Evolutionary conservation across 2,797 vertebrate genomes (phyloP).

Genomic region (Tapera naevia): DNA sequence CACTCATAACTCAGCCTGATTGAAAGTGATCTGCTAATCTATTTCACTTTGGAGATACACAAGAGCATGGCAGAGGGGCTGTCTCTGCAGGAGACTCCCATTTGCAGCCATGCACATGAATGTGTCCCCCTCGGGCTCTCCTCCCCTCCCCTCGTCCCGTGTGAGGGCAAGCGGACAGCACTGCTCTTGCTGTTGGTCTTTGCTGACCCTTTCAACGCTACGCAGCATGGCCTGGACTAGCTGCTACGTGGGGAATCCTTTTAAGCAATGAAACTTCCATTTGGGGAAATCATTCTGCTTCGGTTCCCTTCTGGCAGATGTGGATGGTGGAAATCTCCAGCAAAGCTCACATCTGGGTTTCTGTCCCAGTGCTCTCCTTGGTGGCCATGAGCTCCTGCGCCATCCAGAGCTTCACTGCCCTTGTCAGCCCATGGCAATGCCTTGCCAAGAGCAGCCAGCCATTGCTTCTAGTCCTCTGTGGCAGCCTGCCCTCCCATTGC

Average conservation of each 20-base stretch:
- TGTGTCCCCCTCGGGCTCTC: background rate
- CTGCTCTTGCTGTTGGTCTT: background rate
- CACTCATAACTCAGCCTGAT: slow-evolving; percentile 83
- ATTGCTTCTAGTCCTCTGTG: background rate
- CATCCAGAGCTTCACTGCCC: background rate
- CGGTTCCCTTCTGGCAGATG: background rate
- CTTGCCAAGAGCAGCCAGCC: background rate
- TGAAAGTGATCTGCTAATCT: slow-evolving; percentile 69
- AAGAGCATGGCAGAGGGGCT: background rate
- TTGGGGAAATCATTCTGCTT: background rate
- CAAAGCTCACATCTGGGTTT: background rate
- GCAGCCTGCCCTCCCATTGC: background rate
- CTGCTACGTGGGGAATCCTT: background rate
- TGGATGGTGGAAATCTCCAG: background rate
- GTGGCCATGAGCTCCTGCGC: background rate
- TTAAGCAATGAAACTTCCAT: background rate
- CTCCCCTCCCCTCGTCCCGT: background rate
- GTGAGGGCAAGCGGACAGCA: background rate
- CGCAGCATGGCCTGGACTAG: accelerated
- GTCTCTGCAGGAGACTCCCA: background rate
- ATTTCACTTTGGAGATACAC: slow-evolving; percentile 43
- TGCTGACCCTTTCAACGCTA: background rate
- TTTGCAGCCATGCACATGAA: background rate
- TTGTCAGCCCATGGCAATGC: background rate
- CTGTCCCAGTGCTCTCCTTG: accelerated